Evolutionary conservation across 2,113 vertebrate species (phyloP), one percentile per base, ranked within the genome.

Genomic region (Lepus americanus): DNA sequence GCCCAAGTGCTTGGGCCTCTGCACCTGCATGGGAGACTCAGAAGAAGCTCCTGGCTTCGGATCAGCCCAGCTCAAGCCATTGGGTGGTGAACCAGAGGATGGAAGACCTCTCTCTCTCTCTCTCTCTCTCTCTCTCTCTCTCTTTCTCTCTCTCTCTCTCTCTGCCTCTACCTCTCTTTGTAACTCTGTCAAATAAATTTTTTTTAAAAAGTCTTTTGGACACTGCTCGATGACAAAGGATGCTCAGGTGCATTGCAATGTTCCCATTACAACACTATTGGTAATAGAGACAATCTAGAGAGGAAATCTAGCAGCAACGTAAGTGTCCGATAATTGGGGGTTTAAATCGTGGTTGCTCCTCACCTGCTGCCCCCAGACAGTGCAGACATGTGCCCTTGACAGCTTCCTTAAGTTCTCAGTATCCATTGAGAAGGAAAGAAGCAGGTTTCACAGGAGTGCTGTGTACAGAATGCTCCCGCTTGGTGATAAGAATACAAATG

Each of bases 401-500:
- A 70, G 87, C 66, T 61, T 90, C 73, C 74, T 49, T 55, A 59
- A 44, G 27, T 90, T 95, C 95, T 97, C 94, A 80, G 69, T 70
- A 94, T 94, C 95, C 79, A 91, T 90, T 74, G 36, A 44, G 83
- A 95, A 82, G 89, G 84, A 44, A 90, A 94, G 64, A 92, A 91
- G 53, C 70, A 89, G 94, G 94, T 95, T 97, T 97, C 95, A 97
- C 90, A 94, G 95, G 86, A 97, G 93, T 92, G 44, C 95, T 95
- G 73, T 93, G 91, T 96, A 95, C 96, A 96, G 95, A 97, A 92
- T 49, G 96, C 97, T 97, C 97, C 79, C 89, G 31, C 92, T 95
- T 95, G 95, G 95, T 89, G 97, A 95, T 97, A 97, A 97, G 97
- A 97, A 97, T 97, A 95, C 86, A 94, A 97, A 97, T 97, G 97